Base-by-base conservation (phyloP, 2,113 vertebrate genomes). In the Dascyllus trimaculatus region DNA sequence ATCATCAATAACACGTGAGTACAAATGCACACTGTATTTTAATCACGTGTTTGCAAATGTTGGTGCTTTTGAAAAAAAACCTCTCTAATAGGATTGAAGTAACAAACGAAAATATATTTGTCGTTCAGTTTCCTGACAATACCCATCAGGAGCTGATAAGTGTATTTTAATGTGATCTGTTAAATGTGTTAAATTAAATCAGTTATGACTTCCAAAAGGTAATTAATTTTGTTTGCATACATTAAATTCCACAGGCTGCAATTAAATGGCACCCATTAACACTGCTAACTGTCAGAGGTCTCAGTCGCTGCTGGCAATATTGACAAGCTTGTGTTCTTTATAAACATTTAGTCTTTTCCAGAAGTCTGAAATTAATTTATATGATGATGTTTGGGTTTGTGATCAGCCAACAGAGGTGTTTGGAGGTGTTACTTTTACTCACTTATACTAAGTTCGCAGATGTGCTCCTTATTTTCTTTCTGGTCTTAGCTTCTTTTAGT, bases 1-100 rank as follows among this genome's bases (percentile, higher is more conserved):
- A 97, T 99, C 81, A 96, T 99, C 92, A 99, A 98, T 91, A 99
- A 96, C 81, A 96, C 93, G 97, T 99, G 87, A 89, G 94, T 79
- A 48, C 35, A 54, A 18, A 10, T n/a, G 11, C 4, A 11, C 43
- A 9, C 18, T 24, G 18, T 7, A 4, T 46, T 51, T 45, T n/a
- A 43, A 18, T 69, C 19, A 29, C n/a, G 25, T 58, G 5, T 43
- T 65, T n/a, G 14, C 18, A 46, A 4, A 54, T 32, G 21, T 49
- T 53, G 3, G 1, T 5, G 11, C 8, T 52, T 68, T 21, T 5
- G 6, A 48, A 8, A 14, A 60, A 26, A 61, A 66, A 19, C 22
- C 2, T 0, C 14, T 1, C 52, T 4, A 3, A 29, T 25, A n/a
- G 5, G 38, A 58, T 32, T 35, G 25, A 17, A 24, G 15, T 51